Evolutionary conservation across 2,113 vertebrate species (phyloP), one percentile per base, ranked within the genome.

Genomic region (Eurypyga helias): DNA sequence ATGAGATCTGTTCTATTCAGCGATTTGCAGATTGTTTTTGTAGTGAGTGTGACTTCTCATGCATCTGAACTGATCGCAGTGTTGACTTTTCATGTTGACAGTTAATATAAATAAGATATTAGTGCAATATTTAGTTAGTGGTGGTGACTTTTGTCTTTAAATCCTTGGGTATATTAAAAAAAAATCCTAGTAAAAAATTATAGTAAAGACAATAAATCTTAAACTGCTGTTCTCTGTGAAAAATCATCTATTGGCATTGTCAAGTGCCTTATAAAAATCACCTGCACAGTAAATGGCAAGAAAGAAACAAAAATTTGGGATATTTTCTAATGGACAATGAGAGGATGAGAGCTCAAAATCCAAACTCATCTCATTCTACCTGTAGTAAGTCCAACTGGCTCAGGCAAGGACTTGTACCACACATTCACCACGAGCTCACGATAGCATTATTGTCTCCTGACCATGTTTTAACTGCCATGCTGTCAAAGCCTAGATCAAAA

Each of bases 381-480:
- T 43, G 25, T 14, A 65, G 23, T 10, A 52, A 61, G 14, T 23
- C 34, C 43, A 60, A 60, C 3, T 26, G 61, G 7, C 25, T 76
- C 24, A 61, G 31, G 19, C n/a, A 91, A 83, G 21, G 28, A 49
- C 28, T 41, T 18, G 26, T 36, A 72, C 51, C 25, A 29, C 1
- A 1, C 6, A 5, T 49, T 83, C 3, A 6, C 9, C 24, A 8
- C 4, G 10, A 45, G 20, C 7, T 55, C 71, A 24, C 0, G 3
- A 7, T 7, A 55, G 3, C 11, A 11, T 62, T 58, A 4, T 9
- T 15, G 24, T 52, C 17, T 77, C 31, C 45, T 49, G 66, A 45
- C 11, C 3, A 3, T 17, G 36, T 54, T 76, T 87, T 87, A 54
- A n/a, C 13, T n/a, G 13, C 31, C 31, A 23, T 29, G 19, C 9